phyloP scores from a whole-genome alignment of 2,113 vertebrate species.

The Sebastes fasciatus region DNA sequence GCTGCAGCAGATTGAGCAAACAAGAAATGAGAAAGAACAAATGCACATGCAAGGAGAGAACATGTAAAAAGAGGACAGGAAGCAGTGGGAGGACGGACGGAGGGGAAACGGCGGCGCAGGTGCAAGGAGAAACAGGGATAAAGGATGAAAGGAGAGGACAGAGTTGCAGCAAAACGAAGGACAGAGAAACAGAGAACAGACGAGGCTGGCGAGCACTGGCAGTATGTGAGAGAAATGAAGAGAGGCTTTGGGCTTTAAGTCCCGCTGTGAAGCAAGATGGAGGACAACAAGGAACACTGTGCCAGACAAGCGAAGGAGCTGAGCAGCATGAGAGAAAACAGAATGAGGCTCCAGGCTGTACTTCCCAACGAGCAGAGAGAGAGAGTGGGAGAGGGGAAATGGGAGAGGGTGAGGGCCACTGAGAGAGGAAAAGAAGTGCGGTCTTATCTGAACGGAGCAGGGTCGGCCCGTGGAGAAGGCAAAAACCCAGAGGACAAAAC shows the following conservation, averaged over 20 bases:
- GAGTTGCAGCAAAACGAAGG: neutral
- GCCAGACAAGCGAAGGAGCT: constrained; percentile 57
- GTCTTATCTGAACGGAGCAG: constrained; percentile 75
- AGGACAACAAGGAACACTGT: constrained; percentile 59
- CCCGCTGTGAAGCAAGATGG: constrained; percentile 75
- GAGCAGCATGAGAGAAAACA: constrained; percentile 49
- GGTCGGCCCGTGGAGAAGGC: constrained; percentile 49
- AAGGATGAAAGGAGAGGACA: constrained; percentile 23
- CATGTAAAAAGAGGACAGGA: constrained; percentile 25
- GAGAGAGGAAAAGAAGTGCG: constrained; percentile 18
- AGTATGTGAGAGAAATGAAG: constrained; percentile 40
- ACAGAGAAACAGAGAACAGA: constrained; percentile 27
- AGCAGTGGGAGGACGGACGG: constrained; percentile 33
- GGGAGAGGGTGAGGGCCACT: constrained; percentile 12
- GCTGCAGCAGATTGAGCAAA: constrained; percentile 54
- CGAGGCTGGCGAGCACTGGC: constrained; percentile 21
- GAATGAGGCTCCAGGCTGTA: constrained; percentile 66
- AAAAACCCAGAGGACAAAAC: constrained; percentile 42
- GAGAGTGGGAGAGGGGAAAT: constrained; percentile 16
- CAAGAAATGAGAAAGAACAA: constrained; percentile 61
- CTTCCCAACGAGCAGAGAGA: constrained; percentile 47
- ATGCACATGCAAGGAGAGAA: constrained; percentile 25
- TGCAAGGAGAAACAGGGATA: constrained; percentile 21
- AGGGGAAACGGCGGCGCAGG: constrained; percentile 10
- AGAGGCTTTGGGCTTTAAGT: constrained; percentile 50